A percentile compares a stretch with the other conserved stretches of the same genome.
Conservation (phyloP, 2,797 vertebrate species). For the Propithecus deckenii region DNA sequence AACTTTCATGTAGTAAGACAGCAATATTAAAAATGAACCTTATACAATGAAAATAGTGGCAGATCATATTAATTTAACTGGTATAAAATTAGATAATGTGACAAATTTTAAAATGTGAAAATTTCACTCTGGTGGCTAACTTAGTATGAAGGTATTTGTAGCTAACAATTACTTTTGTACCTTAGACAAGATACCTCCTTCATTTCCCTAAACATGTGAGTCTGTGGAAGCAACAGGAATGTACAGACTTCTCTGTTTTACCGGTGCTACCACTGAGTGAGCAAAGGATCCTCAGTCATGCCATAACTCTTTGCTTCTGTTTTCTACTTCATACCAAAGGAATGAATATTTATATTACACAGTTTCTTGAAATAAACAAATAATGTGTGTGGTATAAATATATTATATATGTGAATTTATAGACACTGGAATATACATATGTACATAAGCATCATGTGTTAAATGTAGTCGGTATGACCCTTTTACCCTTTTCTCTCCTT, state of each 20-base stretch:
- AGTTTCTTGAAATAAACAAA: background rate
- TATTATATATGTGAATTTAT: background rate
- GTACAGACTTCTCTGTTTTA: background rate
- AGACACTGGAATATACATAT: background rate
- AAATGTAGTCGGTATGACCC: background rate
- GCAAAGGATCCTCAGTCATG: background rate
- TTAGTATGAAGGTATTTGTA: background rate
- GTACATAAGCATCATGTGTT: background rate
- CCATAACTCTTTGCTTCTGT: background rate
- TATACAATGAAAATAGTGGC: background rate
- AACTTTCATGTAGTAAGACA: constrained; percentile 58
- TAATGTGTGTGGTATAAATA: background rate
- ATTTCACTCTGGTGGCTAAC: background rate
- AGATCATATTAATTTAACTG: constrained; percentile 14
- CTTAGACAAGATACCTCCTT: background rate
- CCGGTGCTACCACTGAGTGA: background rate
- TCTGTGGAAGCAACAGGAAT: background rate
- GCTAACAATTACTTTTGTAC: background rate
- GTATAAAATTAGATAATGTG: background rate
- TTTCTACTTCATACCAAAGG: background rate
- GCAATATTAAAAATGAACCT: background rate
- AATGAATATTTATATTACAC: background rate
- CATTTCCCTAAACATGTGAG: background rate
- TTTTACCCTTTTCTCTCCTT: background rate
- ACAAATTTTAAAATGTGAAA: background rate